Conservation (phyloP, 2,797 vertebrate genomes). For the Clarias platycephalus region DNA sequence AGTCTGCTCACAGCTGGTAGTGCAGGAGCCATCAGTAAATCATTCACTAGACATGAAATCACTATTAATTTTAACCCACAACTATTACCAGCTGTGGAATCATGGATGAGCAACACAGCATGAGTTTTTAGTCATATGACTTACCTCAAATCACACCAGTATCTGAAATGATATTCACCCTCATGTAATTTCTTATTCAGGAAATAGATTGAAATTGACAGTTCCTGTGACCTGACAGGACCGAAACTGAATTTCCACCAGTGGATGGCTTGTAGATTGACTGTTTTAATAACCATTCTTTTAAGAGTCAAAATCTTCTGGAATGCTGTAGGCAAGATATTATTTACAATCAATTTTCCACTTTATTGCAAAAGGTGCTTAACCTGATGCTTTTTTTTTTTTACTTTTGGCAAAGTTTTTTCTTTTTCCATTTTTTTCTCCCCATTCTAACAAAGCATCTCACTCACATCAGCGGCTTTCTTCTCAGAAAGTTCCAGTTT, state of each 20-base stretch:
- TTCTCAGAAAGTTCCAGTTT: slow-evolving; percentile 90
- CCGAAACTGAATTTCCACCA: neutral
- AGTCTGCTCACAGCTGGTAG: slow-evolving; percentile 24
- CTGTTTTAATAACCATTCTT: neutral
- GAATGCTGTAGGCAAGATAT: neutral
- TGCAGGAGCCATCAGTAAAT: neutral
- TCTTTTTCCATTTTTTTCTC: neutral
- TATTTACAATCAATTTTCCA: neutral
- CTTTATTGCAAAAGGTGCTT: neutral
- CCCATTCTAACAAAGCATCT: neutral
- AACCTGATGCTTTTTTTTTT: neutral
- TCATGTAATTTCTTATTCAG: neutral
- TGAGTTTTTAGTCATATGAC: neutral
- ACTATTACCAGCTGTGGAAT: neutral
- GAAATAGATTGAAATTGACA: neutral
- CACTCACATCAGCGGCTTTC: slow-evolving; percentile 86
- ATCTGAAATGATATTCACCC: neutral
- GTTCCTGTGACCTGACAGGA: neutral
- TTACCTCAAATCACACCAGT: neutral
- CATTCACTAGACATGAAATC: slow-evolving; percentile 22
- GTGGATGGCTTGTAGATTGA: neutral
- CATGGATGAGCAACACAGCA: neutral
- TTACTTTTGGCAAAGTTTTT: neutral
- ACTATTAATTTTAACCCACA: slow-evolving; percentile 10
- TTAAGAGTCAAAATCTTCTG: neutral